Base-by-base conservation (phyloP, 1,140 invertebrate species). In the Ylistrum balloti region DNA sequence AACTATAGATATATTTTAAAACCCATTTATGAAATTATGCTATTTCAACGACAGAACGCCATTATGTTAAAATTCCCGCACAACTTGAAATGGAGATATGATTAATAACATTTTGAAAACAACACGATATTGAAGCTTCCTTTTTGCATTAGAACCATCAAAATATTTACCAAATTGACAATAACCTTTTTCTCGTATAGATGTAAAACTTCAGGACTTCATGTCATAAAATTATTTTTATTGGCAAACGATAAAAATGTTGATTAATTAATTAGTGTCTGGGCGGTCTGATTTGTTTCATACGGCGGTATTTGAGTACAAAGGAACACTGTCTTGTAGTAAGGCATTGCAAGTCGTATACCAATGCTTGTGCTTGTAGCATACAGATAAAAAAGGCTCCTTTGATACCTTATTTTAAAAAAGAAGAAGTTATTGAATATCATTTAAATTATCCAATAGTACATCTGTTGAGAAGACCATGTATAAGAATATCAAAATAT, bases 141-240 rank as follows among this genome's bases (percentile, higher is more conserved):
- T 28, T 74, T 28, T 74, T n/a, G 22, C n/a, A 28, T n/a, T 74
- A 74, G 56, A 11, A 74, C 56, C 0, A 74, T 28, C 5, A 48
- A 74, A 74, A 28, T 28, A 17, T 45, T 17, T 7, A 28, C 56
- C 56, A 7, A 74, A 74, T 74, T 74, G 17, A 74, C 56, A 74
- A 74, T 74, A 5, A 28, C 22, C 56, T 74, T 74, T 74, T n/a
- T 74, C n/a, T 74, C 56, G 11, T 28, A 74, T n/a, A 74, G n/a
- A 17, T 28, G 56, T 28, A 74, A 74, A 28, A n/a, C 56, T 17
- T 7, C 56, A 11, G 56, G 56, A 74, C 13, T 17, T 2, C 0
- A 74, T 74, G 56, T n/a, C 56, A 74, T 74, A 74, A 74, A 74
- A 74, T n/a, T 74, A 28, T 74, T 74, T 45, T 74, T 74, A 74